These are phyloP conservation scores for Ladona fulva DNA, from an alignment of 1,140 invertebrate genomes.

Conservation along the genomic window DNA sequence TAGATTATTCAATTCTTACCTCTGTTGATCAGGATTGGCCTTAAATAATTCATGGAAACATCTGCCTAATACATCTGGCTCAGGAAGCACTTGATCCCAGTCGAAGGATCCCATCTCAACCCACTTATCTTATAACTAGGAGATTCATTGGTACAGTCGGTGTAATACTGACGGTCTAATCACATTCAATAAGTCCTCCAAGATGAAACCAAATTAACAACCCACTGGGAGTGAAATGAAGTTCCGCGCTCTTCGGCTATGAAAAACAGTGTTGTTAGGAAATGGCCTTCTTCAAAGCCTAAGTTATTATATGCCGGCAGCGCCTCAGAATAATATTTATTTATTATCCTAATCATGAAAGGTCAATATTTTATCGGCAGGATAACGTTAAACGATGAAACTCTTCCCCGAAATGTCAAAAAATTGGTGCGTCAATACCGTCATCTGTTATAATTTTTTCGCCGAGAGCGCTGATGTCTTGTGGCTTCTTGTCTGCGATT, in stretches of 20 bases:
- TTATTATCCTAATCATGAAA: no score
- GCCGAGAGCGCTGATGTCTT: no score
- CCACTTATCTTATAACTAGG: not conserved
- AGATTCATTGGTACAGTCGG: not conserved
- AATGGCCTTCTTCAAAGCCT: no score
- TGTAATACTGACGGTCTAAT: not conserved
- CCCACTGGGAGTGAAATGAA: not conserved
- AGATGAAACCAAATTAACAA: not conserved
- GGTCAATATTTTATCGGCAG: no score
- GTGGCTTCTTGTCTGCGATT: no score
- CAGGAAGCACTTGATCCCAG: constrained; percentile 42
- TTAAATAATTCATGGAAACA: constrained; percentile 50
- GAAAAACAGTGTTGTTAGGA: not conserved
- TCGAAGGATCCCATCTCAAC: constrained; percentile 21
- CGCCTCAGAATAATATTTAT: no score
- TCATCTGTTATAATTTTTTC: no score
- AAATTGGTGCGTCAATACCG: no score
- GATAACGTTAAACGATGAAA: no score
- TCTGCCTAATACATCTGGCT: constrained; percentile 45
- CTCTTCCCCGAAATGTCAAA: no score
- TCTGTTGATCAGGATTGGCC: constrained; percentile 44
- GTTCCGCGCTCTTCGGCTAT: not conserved
- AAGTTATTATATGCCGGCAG: no score
- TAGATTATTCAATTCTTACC: constrained; percentile 33
- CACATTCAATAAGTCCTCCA: not conserved